Conservation (phyloP, 2,113 vertebrate genomes). For the Alethe castanea region DNA sequence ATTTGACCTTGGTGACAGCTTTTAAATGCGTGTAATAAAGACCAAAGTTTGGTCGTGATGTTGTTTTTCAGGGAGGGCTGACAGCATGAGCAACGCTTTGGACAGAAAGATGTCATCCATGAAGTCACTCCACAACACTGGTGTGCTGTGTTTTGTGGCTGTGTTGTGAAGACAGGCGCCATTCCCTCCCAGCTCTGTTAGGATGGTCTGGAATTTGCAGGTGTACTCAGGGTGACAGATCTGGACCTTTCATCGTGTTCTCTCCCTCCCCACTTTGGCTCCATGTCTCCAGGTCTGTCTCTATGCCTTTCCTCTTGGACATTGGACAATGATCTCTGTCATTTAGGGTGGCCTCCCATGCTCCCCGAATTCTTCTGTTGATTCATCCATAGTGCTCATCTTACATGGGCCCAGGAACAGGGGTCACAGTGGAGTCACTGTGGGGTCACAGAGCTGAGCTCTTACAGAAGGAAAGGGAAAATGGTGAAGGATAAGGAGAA, state of each 20-base stretch:
- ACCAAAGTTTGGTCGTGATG: neutral
- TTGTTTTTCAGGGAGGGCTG: too few species aligned
- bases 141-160: neutral
- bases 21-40: neutral
- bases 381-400: neutral
- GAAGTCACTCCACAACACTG: neutral
- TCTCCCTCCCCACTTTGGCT: accelerated
- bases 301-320: neutral
- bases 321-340: neutral
- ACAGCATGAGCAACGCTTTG: neutral
- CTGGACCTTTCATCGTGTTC: neutral
- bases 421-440: too few species aligned
- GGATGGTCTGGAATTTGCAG: neutral
- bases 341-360: neutral
- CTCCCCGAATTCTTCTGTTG: neutral
- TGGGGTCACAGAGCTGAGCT: neutral
- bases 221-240: accelerated
- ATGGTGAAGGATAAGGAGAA: neutral
- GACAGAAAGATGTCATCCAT: neutral
- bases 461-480: neutral
- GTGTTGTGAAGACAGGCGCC: too few species aligned
- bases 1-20: too few species aligned
- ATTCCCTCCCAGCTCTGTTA: neutral
- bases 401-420: too few species aligned
- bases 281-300: neutral